These are phyloP conservation scores for Seira sanloemensis DNA, from an alignment of 2,888 invertebrate species.

Conservation along the genomic window DNA sequence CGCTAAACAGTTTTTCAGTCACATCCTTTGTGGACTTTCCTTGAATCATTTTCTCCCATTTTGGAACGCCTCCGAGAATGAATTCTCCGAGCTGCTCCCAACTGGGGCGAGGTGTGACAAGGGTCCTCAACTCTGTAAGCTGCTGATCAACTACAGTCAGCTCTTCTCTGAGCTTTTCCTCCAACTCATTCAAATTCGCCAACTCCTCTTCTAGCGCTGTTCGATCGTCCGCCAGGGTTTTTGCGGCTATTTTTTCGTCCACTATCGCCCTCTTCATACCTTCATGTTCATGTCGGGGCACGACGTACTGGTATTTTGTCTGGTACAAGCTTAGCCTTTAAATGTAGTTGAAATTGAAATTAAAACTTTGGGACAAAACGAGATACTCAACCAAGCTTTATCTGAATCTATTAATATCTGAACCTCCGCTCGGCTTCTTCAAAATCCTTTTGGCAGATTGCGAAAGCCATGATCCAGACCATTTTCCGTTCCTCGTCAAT, in stretches of 20 bases:
- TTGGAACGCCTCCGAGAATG: conserved; percentile 78
- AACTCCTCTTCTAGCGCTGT: conserved; percentile 30
- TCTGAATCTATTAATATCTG: background rate
- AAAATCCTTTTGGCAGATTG: conserved; percentile 53
- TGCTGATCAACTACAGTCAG: conserved; percentile 34
- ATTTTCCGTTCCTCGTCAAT: conserved; percentile 52
- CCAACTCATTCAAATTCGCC: conserved; percentile 1
- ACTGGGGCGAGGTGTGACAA: conserved; percentile 62
- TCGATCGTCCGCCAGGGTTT: conserved; percentile 22
- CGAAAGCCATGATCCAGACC: conserved; percentile 54
- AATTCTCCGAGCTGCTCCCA: conserved; percentile 76
- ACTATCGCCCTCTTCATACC: conserved; percentile 38
- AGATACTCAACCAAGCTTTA: background rate
- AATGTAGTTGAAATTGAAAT: too few relatives aligned
- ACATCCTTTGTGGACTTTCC: conserved; percentile 77
- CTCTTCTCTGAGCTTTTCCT: conserved; percentile 46
- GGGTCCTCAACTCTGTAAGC: conserved; percentile 27
- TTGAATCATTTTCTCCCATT: conserved; percentile 78
- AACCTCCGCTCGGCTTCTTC: conserved; percentile 60
- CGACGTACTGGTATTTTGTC: conserved; percentile 64
- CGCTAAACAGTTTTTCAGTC: conserved; percentile 77
- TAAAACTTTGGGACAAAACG: too few relatives aligned
- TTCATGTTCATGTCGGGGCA: conserved; percentile 62
- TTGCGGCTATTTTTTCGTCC: conserved; percentile 25
- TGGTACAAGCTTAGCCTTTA: conserved; percentile 56